Base-by-base conservation (phyloP, 1,140 invertebrate species). In the Aradophagus sp. region DNA sequence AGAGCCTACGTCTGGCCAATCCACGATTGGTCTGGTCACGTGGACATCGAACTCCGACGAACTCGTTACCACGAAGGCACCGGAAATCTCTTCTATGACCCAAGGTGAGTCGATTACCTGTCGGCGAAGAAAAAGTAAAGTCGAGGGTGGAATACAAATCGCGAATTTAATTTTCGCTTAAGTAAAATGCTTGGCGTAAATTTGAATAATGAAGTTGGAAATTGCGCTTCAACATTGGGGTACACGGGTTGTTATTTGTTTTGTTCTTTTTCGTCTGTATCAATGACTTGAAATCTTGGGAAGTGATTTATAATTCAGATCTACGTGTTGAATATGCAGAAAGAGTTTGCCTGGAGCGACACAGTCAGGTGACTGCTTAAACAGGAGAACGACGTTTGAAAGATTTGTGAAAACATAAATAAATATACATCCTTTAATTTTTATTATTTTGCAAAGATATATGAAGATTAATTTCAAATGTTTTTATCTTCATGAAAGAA, bases 21-120 rank as follows among this genome's bases (percentile, higher is more conserved):
- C 83, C 0, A 82, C 83, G 0, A 73, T 77, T 6, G 82, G 86
- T 11, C 75, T 90, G 1, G 87, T 90, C 0, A 90, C 89, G 0
- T 90, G 89, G 89, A 87, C 89, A 10, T 87, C 87, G 8, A 85
- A 87, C 67, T 85, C 87, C 6, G 86, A 89, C 52, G 82, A 88
- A 6, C 74, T 70, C 5, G 23, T 74, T 0, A 81, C 77, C 0
- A 80, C 76, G 0, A 83, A 75, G 47, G 44, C 47, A 0, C 70
- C 79, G 5, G 74, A 75, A 32, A 52, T 47, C 8, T 59, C 73
- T 13, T 73, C 77, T 0, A 74, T 77, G 3, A 68, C 70, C 5
- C 29, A 70, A 74, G 72, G 74, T 79, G 42, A 69, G 45, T 41
- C 14, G 11, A 17, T 8, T 17, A 8, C 23, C 15, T 45, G 16